Percentiles rank a stretch among this genome's conserved stretches.
Conservation (phyloP, 1,140 invertebrate genomes). For the Drosophila triauraria region DNA sequence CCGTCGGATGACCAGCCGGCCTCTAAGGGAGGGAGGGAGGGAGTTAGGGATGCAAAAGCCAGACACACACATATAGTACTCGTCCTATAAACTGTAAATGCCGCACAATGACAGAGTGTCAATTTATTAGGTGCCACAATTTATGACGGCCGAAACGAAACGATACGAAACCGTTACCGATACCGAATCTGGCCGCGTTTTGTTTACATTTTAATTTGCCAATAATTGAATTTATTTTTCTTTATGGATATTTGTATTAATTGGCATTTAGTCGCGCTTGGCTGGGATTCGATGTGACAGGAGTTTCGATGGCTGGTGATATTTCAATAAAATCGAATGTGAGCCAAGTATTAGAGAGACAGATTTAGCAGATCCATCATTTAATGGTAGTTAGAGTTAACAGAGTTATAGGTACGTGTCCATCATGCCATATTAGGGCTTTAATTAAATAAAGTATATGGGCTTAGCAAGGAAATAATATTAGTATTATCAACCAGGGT, state of each 20-base stretch:
- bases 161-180: conserved; percentile 47
- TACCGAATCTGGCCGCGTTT: conserved; percentile 43
- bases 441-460: background rate
- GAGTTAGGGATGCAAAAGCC: conserved; percentile 7
- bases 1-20: conserved; percentile 7
- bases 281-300: conserved; percentile 8
- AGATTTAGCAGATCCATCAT: conserved; percentile 2
- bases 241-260: conserved; percentile 45
- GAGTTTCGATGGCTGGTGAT: background rate
- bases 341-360: background rate
- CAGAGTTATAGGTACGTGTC: background rate
- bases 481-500: too few relatives aligned
- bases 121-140: conserved; percentile 82
- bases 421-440: background rate
- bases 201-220: conserved; percentile 67
- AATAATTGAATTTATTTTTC: conserved; percentile 67
- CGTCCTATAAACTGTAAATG: conserved; percentile 73
- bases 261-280: conserved; percentile 32
- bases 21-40: background rate
- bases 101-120: conserved; percentile 80
- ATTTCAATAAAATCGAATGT: background rate
- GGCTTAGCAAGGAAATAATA: too few relatives aligned
- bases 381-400: background rate
- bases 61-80: conserved; percentile 1
- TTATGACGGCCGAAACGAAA: conserved; percentile 61